Evolutionary conservation across 2,888 invertebrate genomes (phyloP), one percentile per base, ranked within the genome.

Genomic region (Trissonchulus sp.): DNA sequence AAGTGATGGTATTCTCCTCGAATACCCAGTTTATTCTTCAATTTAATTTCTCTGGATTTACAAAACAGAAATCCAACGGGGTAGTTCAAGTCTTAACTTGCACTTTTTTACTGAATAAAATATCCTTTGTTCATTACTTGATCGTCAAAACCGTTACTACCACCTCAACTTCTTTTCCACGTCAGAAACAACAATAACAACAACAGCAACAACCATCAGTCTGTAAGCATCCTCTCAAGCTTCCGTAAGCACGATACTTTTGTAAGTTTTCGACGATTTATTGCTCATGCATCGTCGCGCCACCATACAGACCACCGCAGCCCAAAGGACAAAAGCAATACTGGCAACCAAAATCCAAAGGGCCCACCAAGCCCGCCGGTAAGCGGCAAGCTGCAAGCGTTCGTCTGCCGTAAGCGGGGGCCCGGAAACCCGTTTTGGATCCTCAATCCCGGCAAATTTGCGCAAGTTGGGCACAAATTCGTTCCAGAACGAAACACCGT

Each of bases 401-500:
- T 76, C 75, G 1, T 72, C 37, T 38, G 30, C 62, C 30, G 75
- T 37, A 68, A 78, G 60, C 30, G 73, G 63, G 15, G 79, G 75
- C 35, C 1, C 73, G 74, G 68, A 78, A 79, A 48, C 77, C 79
- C 33, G 30, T 77, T 71, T 74, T 78, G 69, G 68, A 74, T 76
- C n/a, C 72, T 34, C n/a, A 71, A 65, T 65, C 8, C 33, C 68
- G 8, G 30, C 75, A 35, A 72, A 75, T 18, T 72, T 23, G 69
- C n/a, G 2, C 8, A 76, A 68, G 23, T 34, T n/a, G 31, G 75
- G 74, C 68, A 77, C 74, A 31, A 71, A 69, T 1, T 79, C 77
- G 68, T 82, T 84, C 84, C 84, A 84, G 74, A 83, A 84, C 48
- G 79, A 78, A 0, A 82, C 80, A 62, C 80, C 79, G 8, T 82